Percentiles rank a stretch among this genome's conserved stretches.
Conservation (phyloP, 2,113 vertebrate genomes). For the Mustela nigripes region DNA sequence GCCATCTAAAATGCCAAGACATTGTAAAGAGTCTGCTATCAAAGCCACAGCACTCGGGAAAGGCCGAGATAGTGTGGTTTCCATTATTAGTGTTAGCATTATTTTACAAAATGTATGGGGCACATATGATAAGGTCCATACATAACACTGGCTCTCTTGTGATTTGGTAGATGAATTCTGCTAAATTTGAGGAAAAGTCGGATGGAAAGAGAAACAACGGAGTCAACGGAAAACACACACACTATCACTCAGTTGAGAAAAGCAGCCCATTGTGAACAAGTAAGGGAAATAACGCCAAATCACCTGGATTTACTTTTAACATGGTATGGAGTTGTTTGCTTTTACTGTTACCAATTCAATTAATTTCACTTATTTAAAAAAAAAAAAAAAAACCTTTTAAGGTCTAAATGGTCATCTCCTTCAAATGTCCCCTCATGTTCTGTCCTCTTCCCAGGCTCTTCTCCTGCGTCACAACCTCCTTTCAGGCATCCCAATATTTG, state of each 20-base stretch:
- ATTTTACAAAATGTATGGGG: conserved; percentile 60
- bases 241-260: neutral
- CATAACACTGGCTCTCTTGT: neutral
- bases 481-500: neutral
- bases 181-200: conserved; percentile 25
- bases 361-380: neutral
- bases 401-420: neutral
- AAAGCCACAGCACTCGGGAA: conserved; percentile 64
- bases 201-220: neutral
- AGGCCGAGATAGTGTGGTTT: conserved; percentile 60
- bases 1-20: conserved; percentile 47
- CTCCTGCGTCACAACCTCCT: neutral
- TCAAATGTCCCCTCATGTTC: neutral
- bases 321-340: neutral
- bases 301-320: conserved; percentile 36
- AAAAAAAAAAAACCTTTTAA: neutral
- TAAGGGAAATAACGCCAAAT: neutral
- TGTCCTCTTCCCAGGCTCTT: neutral
- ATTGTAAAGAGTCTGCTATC: conserved; percentile 53
- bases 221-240: neutral
- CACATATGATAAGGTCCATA: neutral
- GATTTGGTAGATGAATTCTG: conserved; percentile 12
- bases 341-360: neutral
- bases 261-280: neutral
- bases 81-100: conserved; percentile 46